Conservation (phyloP, 2,888 invertebrate species). For the Epiblema foenella region DNA sequence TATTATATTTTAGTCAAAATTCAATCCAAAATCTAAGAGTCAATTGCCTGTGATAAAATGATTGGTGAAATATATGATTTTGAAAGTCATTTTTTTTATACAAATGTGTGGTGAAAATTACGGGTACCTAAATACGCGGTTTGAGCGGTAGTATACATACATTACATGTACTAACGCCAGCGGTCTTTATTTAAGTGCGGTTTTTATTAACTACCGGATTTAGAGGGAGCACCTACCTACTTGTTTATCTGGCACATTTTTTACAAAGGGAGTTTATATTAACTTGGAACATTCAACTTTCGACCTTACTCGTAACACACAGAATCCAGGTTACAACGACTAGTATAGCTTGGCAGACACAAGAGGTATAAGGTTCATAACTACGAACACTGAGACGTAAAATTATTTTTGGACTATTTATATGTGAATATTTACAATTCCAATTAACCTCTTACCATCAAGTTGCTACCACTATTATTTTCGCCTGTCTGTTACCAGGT, state of each 20-base stretch:
- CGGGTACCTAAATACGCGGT: no score
- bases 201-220: neutral
- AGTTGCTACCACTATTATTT: no score
- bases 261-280: constrained; percentile 17
- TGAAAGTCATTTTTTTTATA: no score
- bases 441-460: no score
- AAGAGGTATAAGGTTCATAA: constrained; percentile 6
- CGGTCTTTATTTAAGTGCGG: neutral
- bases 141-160: neutral
- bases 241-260: constrained; percentile 15
- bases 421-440: constrained; percentile 16
- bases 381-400: neutral
- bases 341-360: constrained; percentile 22
- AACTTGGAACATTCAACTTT: constrained; percentile 1
- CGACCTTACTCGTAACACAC: neutral
- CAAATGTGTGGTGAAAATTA: no score
- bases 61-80: no score
- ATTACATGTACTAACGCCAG: neutral
- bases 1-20: no score
- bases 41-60: no score
- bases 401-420: neutral
- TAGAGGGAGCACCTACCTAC: constrained; percentile 9
- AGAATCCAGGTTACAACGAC: constrained; percentile 17
- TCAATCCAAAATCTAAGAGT: no score
- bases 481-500: no score